phyloP scores from a whole-genome alignment of 2,888 invertebrate species.

The Nomada ruficornis region DNA sequence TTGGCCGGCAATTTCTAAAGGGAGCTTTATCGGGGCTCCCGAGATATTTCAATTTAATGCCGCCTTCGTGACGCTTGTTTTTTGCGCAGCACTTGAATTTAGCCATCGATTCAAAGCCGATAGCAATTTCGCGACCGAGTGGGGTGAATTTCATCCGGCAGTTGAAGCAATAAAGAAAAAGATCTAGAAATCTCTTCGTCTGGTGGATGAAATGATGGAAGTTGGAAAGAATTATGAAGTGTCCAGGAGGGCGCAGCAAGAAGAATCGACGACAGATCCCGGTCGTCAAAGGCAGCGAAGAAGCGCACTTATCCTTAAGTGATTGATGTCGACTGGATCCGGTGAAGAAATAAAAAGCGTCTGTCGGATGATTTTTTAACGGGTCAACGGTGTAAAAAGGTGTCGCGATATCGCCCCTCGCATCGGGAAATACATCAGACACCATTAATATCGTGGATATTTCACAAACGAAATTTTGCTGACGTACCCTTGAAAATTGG shows the following conservation, averaged over 20 bases:
- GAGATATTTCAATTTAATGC: constrained; percentile 3
- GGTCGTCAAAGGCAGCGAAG: constrained; percentile 68
- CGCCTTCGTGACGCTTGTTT: constrained; percentile 8
- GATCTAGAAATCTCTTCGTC: constrained; percentile 52
- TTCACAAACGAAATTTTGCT: constrained; percentile 10
- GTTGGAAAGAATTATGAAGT: constrained; percentile 67
- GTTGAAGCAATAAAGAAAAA: constrained; percentile 37
- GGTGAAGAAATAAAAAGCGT: constrained; percentile 34
- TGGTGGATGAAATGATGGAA: constrained; percentile 61
- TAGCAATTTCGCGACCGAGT: constrained; percentile 9
- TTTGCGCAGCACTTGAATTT: neutral
- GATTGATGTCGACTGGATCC: constrained; percentile 67
- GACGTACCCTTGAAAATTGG: constrained; percentile 2
- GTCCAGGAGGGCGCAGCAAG: constrained; percentile 58
- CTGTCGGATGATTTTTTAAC: constrained; percentile 68
- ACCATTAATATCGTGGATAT: constrained; percentile 50
- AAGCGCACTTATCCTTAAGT: constrained; percentile 71
- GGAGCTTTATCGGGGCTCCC: neutral
- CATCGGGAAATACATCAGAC: constrained; percentile 28
- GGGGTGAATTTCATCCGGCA: neutral
- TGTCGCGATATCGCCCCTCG: constrained; percentile 32
- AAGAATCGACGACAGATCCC: constrained; percentile 69
- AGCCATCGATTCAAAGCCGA: constrained; percentile 15
- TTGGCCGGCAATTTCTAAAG: neutral
- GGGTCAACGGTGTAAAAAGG: constrained; percentile 51